Percentiles rank a stretch among this genome's conserved stretches.
These are phyloP conservation scores for Acyrthosiphon pisum DNA, from an alignment of 1,140 invertebrate species.

Conservation along the genomic window DNA sequence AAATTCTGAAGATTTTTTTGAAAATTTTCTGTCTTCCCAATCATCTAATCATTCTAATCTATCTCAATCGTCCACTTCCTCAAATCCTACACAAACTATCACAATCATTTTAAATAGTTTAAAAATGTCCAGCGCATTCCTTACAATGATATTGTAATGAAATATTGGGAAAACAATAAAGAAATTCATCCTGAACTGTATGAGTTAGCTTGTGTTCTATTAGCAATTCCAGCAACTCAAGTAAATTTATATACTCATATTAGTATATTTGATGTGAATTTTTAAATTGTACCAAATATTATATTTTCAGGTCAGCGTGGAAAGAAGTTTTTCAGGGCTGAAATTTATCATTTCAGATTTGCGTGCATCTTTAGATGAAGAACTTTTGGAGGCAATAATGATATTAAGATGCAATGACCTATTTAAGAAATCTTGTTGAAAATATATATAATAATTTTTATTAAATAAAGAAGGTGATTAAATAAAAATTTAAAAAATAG, in stretches of 20 bases:
- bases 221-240: slow-evolving; percentile 15
- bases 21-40: neutral
- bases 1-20: neutral
- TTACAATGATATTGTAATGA: neutral
- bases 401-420: neutral
- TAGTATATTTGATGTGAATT: neutral
- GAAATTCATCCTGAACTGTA: neutral
- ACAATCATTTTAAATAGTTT: neutral
- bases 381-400: neutral
- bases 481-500: too few species aligned
- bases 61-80: neutral
- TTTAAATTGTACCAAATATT: neutral
- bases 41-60: neutral
- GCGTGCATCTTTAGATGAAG: neutral
- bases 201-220: neutral
- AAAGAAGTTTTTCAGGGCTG: too few species aligned
- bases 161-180: neutral
- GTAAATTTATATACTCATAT: neutral
- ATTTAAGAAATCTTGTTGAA: neutral
- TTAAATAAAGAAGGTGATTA: too few species aligned
- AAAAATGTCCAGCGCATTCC: neutral
- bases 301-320: too few species aligned
- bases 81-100: neutral
- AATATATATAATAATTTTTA: too few species aligned
- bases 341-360: neutral